A percentile compares a stretch with the other conserved stretches of the same genome.
Conservation (phyloP, 2,797 vertebrate species). For the Trichosurus vulpecula region DNA sequence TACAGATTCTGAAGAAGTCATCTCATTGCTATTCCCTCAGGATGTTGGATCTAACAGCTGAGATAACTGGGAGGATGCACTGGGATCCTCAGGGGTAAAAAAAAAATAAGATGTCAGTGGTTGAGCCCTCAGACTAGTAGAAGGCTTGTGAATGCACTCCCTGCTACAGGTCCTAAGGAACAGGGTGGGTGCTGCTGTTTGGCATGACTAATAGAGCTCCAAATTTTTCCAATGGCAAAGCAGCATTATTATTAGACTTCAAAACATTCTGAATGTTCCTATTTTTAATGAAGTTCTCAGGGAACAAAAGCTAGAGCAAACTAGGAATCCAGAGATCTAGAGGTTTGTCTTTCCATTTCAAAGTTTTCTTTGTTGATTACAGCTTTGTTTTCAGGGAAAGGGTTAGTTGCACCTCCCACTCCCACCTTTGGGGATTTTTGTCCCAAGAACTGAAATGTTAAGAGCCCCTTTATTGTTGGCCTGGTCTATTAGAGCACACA, state of each 20-base stretch:
- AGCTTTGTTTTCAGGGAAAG: slow-evolving; percentile 66
- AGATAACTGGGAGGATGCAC: not conserved
- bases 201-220: slow-evolving; percentile 52
- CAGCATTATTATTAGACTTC: slow-evolving; percentile 54
- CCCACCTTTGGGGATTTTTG: not conserved
- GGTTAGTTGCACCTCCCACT: not conserved
- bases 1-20: not conserved
- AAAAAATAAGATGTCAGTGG: not conserved
- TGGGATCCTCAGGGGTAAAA: not conserved
- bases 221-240: slow-evolving; percentile 69
- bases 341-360: slow-evolving; percentile 71
- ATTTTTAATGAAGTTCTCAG: slow-evolving; percentile 60
- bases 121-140: not conserved
- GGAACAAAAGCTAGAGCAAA: slow-evolving; percentile 62
- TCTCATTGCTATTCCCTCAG: not conserved
- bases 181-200: slow-evolving; percentile 9
- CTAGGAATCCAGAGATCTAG: slow-evolving; percentile 48
- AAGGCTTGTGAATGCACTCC: not conserved
- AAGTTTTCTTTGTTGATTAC: slow-evolving; percentile 73
- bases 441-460: not conserved
- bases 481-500: not conserved
- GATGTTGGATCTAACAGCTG: not conserved
- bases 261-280: slow-evolving; percentile 60
- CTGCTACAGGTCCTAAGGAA: not conserved
- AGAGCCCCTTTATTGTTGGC: not conserved